Base-by-base conservation (phyloP, 2,888 invertebrate genomes). In the Netelia melanura region DNA sequence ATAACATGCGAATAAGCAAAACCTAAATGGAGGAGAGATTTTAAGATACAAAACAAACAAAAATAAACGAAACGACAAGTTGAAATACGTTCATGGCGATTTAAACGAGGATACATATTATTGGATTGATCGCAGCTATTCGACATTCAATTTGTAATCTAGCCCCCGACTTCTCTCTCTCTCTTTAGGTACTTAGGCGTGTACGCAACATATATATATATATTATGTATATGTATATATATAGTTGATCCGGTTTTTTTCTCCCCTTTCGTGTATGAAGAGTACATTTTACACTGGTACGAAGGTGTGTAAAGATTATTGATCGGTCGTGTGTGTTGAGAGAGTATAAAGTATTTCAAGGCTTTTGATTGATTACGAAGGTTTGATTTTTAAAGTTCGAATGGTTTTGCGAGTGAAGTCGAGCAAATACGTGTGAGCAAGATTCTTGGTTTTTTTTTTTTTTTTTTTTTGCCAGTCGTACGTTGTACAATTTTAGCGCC, bases 301-400 rank as follows among this genome's bases (percentile, higher is more conserved):
- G 89, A 78, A 86, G 86, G 83, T 91, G 90, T 89, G 89, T 91
- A 83, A 86, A 89, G 87, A 87, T 88, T 90, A 88, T 89, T 88
- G 89, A 90, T 90, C 86, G 89, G 87, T 91, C 90, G 90, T 88
- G 89, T 90, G 89, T 90, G 17, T 17, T 17, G 17, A 17, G 90
- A 89, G 89, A 89, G 88, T 84, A 89, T 80, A 23, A 85, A 87
- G 8, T 58, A 58, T 58, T 21, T 58, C n/a, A 21, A 58, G 30
- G 30, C 23, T 21, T 58, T 72, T 74, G 74, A 84, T 87, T 85
- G 86, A 78, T 72, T 72, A 30, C 30, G 30, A 79, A 75, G 81
- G 83, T 84, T 84, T 86, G 71, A 80, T 85, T 86, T 64, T 82
- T 76, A 5, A 30, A 2, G 67, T 56, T 86, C 83, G 87, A 86